A percentile compares a stretch with the other conserved stretches of the same genome.
phyloP scores from a whole-genome alignment of 1,140 invertebrate genomes.

The Trypoxylus dichotomus region DNA sequence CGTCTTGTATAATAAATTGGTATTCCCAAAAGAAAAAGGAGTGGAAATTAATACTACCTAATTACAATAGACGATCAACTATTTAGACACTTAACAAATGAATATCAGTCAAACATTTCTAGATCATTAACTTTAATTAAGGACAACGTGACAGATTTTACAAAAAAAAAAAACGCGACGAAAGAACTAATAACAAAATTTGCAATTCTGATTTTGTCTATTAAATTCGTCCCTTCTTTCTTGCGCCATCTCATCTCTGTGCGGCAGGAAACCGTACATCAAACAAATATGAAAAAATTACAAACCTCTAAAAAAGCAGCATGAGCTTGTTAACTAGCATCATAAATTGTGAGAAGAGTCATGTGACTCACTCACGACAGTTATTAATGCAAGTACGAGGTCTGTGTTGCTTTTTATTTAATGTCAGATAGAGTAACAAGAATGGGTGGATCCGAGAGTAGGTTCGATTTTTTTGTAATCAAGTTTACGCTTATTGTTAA shows the following conservation, averaged over 20 bases:
- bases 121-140: not conserved
- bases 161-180: not conserved
- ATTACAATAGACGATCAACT: not conserved
- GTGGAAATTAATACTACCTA: not conserved
- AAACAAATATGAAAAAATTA: constrained; percentile 34
- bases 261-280: constrained; percentile 31
- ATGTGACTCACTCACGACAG: constrained; percentile 32
- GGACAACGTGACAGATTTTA: constrained; percentile 3
- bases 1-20: not conserved
- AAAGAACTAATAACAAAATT: constrained; percentile 21
- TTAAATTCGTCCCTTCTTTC: not conserved
- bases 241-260: not conserved
- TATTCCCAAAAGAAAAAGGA: not conserved
- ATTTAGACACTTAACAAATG: not conserved
- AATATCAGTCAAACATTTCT: not conserved
- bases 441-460: constrained; percentile 28
- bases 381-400: constrained; percentile 34
- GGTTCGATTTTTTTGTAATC: constrained; percentile 26
- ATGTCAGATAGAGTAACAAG: constrained; percentile 29
- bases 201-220: constrained; percentile 24
- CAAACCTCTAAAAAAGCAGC: constrained; percentile 29
- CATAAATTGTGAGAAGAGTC: constrained; percentile 36
- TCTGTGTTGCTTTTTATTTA: constrained; percentile 27
- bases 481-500: constrained; percentile 29
- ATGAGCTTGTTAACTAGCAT: constrained; percentile 34